Percentiles rank a stretch among this genome's conserved stretches.
These are phyloP conservation scores for Nesoenas mayeri DNA, from an alignment of 2,113 vertebrate species.

Conservation along the genomic window DNA sequence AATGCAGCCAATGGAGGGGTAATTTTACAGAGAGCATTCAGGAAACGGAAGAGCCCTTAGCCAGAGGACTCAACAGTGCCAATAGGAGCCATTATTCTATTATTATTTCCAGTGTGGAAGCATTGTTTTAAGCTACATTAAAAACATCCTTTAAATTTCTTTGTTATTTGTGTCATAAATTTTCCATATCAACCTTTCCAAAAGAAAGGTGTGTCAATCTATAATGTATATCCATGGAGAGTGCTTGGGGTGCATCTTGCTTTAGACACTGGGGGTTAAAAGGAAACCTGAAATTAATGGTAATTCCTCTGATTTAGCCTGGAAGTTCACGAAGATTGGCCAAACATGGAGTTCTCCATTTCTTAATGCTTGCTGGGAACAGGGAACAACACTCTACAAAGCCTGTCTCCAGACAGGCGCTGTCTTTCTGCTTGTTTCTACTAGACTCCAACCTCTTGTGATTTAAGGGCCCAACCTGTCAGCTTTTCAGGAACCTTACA, in stretches of 20 bases:
- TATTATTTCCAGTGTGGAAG: slow-evolving; percentile 56
- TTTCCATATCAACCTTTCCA: slow-evolving; percentile 15
- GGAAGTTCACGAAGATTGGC: not conserved
- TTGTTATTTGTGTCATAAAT: slow-evolving; percentile 29
- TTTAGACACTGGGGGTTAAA: not conserved
- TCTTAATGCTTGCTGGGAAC: not conserved
- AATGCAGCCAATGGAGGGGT: slow-evolving; percentile 30
- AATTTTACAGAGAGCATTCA: slow-evolving; percentile 42
- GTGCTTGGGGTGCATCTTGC: not conserved
- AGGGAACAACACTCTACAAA: not conserved
- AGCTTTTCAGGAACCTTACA: not conserved
- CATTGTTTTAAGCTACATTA: slow-evolving; percentile 61
- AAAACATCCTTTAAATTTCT: slow-evolving; percentile 62
- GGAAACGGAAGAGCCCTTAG: slow-evolving; percentile 54
- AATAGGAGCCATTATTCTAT: slow-evolving; percentile 50
- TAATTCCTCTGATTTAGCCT: not conserved
- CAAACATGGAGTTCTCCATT: not conserved
- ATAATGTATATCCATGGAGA: not conserved
- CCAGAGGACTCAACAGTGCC: slow-evolving; percentile 31
- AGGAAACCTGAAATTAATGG: not conserved
- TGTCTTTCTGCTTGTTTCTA: not conserved
- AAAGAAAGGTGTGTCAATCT: not conserved
- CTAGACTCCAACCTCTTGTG: not conserved
- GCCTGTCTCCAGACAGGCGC: not conserved
- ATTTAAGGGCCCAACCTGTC: not conserved